Conservation (phyloP, 2,888 invertebrate species). For the Sesia apiformis region DNA sequence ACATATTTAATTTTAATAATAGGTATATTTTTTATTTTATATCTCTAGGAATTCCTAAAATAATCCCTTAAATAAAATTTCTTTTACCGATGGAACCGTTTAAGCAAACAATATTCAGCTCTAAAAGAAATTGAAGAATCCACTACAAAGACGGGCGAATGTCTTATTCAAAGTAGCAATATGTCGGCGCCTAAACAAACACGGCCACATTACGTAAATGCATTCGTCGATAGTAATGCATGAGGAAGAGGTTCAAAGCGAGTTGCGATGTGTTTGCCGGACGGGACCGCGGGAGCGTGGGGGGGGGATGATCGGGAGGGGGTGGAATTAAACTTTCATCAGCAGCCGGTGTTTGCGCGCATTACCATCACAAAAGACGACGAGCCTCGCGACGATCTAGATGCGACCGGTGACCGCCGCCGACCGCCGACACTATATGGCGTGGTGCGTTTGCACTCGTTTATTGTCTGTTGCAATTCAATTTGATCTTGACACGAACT, state of each 20-base stretch:
- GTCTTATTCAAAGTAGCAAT: slow-evolving; percentile 65
- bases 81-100: background rate
- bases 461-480: too few species aligned
- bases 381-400: background rate
- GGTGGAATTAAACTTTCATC: slow-evolving; percentile 28
- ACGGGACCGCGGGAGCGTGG: slow-evolving; percentile 3
- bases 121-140: slow-evolving; percentile 6
- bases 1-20: too few species aligned
- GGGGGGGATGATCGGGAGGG: slow-evolving; percentile 1
- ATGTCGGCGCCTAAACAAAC: slow-evolving; percentile 58
- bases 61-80: too few species aligned
- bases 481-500: too few species aligned
- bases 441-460: too few species aligned
- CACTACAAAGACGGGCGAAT: slow-evolving; percentile 36
- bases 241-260: slow-evolving; percentile 19
- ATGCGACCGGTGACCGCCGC: background rate
- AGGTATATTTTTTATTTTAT: too few species aligned
- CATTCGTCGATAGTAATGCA: slow-evolving; percentile 35
- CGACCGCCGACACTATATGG: too few species aligned
- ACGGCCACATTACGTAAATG: slow-evolving; percentile 40
- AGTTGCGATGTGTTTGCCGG: slow-evolving; percentile 5
- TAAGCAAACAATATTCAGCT: background rate
- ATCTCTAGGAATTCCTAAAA: too few species aligned
- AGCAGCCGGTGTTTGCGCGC: slow-evolving; percentile 28
- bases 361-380: slow-evolving; percentile 54